Conservation (phyloP, 2,888 invertebrate species). For the Sarcophaga carnaria region DNA sequence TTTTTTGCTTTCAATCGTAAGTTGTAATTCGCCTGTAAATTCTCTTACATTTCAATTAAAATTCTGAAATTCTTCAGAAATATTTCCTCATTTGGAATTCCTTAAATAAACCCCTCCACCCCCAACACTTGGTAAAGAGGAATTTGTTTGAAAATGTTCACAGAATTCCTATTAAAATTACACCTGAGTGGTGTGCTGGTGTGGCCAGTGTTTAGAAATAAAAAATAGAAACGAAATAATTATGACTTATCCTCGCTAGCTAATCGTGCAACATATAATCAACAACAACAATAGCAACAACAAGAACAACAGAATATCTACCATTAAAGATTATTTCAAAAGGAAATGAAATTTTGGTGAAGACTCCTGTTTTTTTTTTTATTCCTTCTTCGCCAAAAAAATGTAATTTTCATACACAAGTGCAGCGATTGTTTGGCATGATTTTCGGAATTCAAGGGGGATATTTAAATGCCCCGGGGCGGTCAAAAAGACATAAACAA, state of each 20-base stretch:
- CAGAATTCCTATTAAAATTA: conserved; percentile 42
- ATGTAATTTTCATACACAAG: conserved; percentile 7
- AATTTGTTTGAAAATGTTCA: conserved; percentile 25
- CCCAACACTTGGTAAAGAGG: not conserved
- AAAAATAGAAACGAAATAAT: conserved; percentile 53
- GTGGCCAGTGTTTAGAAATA: not conserved
- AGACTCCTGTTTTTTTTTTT: not conserved
- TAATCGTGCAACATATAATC: conserved; percentile 68
- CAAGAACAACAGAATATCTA: conserved; percentile 24
- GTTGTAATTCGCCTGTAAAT: not conserved
- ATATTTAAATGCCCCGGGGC: conserved; percentile 64
- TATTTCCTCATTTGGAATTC: conserved; percentile 14
- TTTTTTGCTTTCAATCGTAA: not conserved
- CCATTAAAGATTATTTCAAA: not conserved
- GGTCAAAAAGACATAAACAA: conserved; percentile 64
- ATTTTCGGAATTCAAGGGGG: conserved; percentile 58
- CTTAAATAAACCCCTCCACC: not conserved
- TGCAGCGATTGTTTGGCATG: conserved; percentile 51
- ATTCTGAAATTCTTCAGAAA: conserved; percentile 28
- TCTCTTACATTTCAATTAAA: conserved; percentile 40
- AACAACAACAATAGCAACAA: conserved; percentile 28
- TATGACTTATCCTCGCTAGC: conserved; percentile 62
- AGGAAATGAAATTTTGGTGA: not conserved
- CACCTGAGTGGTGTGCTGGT: conserved; percentile 38
- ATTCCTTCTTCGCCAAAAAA: not conserved